Conservation (phyloP, 2,888 invertebrate genomes). For the Coelinius sp. region DNA sequence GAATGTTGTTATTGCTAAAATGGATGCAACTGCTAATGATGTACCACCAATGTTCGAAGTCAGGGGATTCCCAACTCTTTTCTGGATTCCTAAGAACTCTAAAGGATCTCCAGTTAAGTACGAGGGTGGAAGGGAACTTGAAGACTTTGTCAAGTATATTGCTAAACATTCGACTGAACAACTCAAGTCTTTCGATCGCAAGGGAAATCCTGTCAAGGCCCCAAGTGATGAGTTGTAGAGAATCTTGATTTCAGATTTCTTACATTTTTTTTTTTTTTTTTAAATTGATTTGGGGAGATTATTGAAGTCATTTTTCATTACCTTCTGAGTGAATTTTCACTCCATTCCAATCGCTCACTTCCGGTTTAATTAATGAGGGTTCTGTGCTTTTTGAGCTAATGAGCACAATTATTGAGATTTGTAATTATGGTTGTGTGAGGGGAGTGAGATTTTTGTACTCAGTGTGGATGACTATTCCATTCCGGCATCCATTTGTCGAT, state of each 20-base stretch:
- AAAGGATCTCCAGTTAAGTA: constrained; percentile 87
- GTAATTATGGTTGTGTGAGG: constrained; percentile 18
- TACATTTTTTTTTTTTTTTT: neutral
- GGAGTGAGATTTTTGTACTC: neutral
- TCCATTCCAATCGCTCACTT: constrained; percentile 9
- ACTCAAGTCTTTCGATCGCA: constrained; percentile 89
- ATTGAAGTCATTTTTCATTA: neutral
- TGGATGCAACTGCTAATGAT: constrained; percentile 99
- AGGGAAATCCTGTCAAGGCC: constrained; percentile 80
- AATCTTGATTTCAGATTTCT: constrained; percentile 2
- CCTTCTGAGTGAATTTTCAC: constrained; percentile 13
- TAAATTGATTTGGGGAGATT: neutral
- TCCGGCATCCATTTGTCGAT: constrained; percentile 40
- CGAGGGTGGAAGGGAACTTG: constrained; percentile 92
- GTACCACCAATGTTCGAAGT: constrained; percentile 93
- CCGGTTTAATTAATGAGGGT: neutral
- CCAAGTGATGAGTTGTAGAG: constrained; percentile 74
- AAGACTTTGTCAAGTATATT: constrained; percentile 96
- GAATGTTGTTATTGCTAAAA: constrained; percentile 93
- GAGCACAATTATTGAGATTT: neutral
- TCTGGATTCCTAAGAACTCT: constrained; percentile 90
- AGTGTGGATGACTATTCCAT: constrained; percentile 34
- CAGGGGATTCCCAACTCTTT: constrained; percentile 97
- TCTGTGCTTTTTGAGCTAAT: neutral
- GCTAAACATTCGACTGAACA: constrained; percentile 91